Conservation (phyloP, 2,113 vertebrate species). For the Tragulus kanchil region DNA sequence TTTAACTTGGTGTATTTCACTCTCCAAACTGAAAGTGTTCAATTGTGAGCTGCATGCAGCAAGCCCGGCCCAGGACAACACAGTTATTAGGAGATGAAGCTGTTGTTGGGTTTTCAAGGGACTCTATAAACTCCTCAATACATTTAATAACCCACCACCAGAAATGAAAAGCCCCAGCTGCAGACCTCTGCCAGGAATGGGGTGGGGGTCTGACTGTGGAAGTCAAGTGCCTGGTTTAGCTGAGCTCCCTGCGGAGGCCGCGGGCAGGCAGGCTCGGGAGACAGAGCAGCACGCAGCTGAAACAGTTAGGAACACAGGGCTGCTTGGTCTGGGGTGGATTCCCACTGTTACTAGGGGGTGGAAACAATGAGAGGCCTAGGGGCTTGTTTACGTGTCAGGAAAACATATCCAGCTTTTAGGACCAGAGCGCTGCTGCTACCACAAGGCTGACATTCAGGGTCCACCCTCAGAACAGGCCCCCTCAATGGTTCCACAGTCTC, state of each 20-base stretch:
- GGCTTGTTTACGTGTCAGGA: constrained; percentile 67
- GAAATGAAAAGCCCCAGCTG: constrained; percentile 7
- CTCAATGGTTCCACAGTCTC: constrained; percentile 46
- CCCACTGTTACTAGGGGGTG: constrained; percentile 46
- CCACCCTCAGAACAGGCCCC: constrained; percentile 16
- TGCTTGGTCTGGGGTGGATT: constrained; percentile 60
- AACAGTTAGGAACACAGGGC: constrained; percentile 52
- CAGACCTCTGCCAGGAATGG: neutral
- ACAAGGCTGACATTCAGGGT: constrained; percentile 30
- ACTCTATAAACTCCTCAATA: constrained; percentile 21
- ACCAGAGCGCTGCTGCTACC: neutral
- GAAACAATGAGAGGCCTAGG: constrained; percentile 68
- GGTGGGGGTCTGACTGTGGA: neutral
- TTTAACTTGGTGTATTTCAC: neutral
- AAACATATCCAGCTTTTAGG: constrained; percentile 35
- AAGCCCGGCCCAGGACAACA: neutral
- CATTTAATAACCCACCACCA: constrained; percentile 36
- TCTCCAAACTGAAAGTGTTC: neutral
- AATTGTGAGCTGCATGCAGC: neutral
- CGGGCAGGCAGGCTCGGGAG: constrained; percentile 30
- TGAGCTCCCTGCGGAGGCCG: neutral
- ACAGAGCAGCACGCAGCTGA: constrained; percentile 39
- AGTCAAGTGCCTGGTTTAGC: neutral
- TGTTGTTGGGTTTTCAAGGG: constrained; percentile 3
- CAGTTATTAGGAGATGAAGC: neutral